Base-by-base conservation (phyloP, 2,888 invertebrate species). In the Acanthosepion esculentum region DNA sequence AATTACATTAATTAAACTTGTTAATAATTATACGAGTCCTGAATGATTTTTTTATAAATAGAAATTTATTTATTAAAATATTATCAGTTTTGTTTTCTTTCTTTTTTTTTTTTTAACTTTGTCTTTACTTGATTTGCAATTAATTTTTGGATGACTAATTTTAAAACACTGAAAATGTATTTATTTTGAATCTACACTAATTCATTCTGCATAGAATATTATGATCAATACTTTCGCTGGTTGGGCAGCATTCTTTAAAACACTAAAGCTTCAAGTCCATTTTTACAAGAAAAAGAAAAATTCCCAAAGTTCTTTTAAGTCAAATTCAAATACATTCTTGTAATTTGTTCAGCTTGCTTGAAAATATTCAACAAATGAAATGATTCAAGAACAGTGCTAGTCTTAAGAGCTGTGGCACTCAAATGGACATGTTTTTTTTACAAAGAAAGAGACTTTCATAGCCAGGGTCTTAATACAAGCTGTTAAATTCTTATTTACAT, bases 131-230 rank as follows among this genome's bases (percentile, higher is more conserved):
- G n/a, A 78, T 78, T n/a, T 78, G n/a, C 15, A 78, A n/a, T 78
- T 78, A 29, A 78, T 78, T n/a, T 78, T 78, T 78, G n/a, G 78
- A 78, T 78, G n/a, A 78, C 78, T 78, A 33, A 78, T 78, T 78
- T 78, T 78, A 33, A 33, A 78, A 78, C 78, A 33, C 12, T 78
- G n/a, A 78, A 78, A n/a, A 15, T 7, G 15, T 59, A 59, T 64
- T 23, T 59, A 64, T 78, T 5, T 78, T 78, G 78, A 78, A 78
- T 78, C 15, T 78, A 78, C 10, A n/a, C 7, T 29, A 23, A 64
- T 23, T 26, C 26, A 10, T 78, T 12, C 12, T 78, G 29, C n/a
- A n/a, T 78, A 3, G n/a, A 78, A 78, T n/a, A 78, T 78, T n/a
- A 15, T 78, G 78, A n/a, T 78, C n/a, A 33, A 78, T 78, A 5